Base-by-base conservation (phyloP, 2,888 invertebrate genomes). In the Margaritifera margaritifera region DNA sequence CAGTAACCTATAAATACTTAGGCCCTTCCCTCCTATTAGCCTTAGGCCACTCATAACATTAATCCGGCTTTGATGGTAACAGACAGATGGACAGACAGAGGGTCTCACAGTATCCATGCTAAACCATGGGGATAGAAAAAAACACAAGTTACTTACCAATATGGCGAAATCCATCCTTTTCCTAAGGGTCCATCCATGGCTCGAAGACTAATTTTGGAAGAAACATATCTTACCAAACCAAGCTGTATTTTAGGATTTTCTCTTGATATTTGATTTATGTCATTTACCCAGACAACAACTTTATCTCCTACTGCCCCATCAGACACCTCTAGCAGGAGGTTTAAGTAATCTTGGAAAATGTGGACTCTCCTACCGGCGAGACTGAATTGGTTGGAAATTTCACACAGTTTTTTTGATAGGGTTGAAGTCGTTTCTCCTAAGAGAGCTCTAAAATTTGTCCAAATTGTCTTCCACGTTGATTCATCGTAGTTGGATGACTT, bases 141-240 rank as follows among this genome's bases (percentile, higher is more conserved):
- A 62, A 1, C 1, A 50, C 22, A 5, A 15, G 22, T 15, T 24
- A 52, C 50, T 63, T 57, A 74, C 74, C 74, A 74, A 19, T 64
- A 56, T 2, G 74, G 65, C 1, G 64, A n/a, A 24, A 66, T 69
- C 74, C 74, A 74, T 55, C 74, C 74, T 50, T 58, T 67, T 57
- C 74, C 74, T 22, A 74, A 27, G 6, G 51, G 52, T 19, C 74
- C 68, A 18, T 55, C 18, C 42, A 69, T 20, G 20, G 25, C 27
- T 68, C 64, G 64, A 5, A 64, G 60, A 6, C 73, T 69, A 61
- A 73, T 67, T 62, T 62, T 67, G 6, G 65, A 57, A 22, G 73
- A 67, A 11, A 68, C 51, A 4, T 51, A 55, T 15, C 66, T 19
- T 6, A 59, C 64, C 15, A 71, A 20, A 8, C 25, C 56, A 6